Evolutionary conservation across 2,888 invertebrate species (phyloP), one percentile per base, ranked within the genome.

Genomic region (Drosophila barbarae): DNA sequence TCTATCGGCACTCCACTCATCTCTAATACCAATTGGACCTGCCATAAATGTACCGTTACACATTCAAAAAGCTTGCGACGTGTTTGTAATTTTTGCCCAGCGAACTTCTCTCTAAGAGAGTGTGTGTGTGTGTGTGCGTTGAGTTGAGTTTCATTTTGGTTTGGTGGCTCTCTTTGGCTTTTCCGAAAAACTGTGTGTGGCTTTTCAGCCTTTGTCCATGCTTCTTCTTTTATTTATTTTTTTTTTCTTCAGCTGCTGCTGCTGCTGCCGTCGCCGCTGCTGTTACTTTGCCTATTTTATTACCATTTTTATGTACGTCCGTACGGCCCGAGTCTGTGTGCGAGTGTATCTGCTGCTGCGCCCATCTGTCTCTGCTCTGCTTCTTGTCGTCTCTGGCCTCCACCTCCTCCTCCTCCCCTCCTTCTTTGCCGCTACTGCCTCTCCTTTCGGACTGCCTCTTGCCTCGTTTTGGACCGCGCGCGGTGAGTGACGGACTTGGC

Each of bases 271-370:
- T 65, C 46, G 35, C 54, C 39, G 67, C 54, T 44, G 78, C 68
- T 71, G 72, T 84, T 85, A 84, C 84, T 80, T 80, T 77, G 77
- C 72, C 79, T 80, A 80, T 80, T 80, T 80, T 85, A 80, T 85
- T 80, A 85, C 84, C 84, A 80, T 80, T 80, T 84, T 72, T 67
- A 69, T 54, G 60, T 67, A 55, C 59, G 55, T 66, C 44, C 65
- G 46, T 71, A 30, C 10, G 46, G 50, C 7, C 23, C 49, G 38
- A 32, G 21, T 21, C 21, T 26, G 65, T 50, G 30, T 57, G 56
- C 50, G 65, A 57, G 54, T 54, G 51, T 41, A 46, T 55, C 71
- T 55, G 46, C 46, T 46, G 64, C 67, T 58, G 72, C 67, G 73
- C 69, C 69, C 73, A 72, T 73, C 71, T 59, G 71, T 71, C 68